A percentile compares a stretch with the other conserved stretches of the same genome.
Evolutionary conservation across 2,888 invertebrate species (phyloP).

Genomic region (Sicus ferrugineus): DNA sequence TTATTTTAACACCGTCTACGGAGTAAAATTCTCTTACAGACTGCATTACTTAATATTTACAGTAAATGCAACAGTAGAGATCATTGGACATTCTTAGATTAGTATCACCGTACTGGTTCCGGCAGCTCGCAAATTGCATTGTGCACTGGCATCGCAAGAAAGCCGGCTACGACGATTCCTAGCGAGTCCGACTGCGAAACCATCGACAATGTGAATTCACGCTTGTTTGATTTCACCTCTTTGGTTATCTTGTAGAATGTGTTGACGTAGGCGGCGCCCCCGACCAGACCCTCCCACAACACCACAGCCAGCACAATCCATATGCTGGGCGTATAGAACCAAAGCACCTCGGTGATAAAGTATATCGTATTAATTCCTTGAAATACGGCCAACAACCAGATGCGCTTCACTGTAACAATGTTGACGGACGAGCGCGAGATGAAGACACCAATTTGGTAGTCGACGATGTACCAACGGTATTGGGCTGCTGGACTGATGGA

Average conservation of each 20-base stretch:
- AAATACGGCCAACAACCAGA: slow-evolving; percentile 76
- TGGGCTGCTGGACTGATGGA: slow-evolving; percentile 69
- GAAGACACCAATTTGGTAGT: slow-evolving; percentile 42
- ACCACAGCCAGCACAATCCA: slow-evolving; percentile 71
- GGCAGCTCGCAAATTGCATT: slow-evolving; percentile 71
- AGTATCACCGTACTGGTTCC: too few relatives aligned
- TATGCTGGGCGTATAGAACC: slow-evolving; percentile 69
- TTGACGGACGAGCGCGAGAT: slow-evolving; percentile 60
- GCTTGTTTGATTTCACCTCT: slow-evolving; percentile 66
- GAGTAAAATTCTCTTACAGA: too few relatives aligned
- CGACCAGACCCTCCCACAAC: slow-evolving; percentile 75
- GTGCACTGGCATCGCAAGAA: slow-evolving; percentile 74
- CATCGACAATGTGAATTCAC: slow-evolving; percentile 73
- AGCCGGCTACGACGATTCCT: slow-evolving; percentile 78
- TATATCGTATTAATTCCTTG: slow-evolving; percentile 70
- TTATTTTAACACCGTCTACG: too few relatives aligned
- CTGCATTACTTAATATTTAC: too few relatives aligned
- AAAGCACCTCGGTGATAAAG: slow-evolving; percentile 70
- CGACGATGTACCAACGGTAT: slow-evolving; percentile 70
- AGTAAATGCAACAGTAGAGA: too few relatives aligned
- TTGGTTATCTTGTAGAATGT: slow-evolving; percentile 75
- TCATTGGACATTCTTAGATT: too few relatives aligned
- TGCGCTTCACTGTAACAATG: slow-evolving; percentile 78
- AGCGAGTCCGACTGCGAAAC: slow-evolving; percentile 75
- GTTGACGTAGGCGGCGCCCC: slow-evolving; percentile 78